Evolutionary conservation across 2,888 invertebrate genomes (phyloP), one percentile per base, ranked within the genome.

Genomic region (Synergus laeviventris): DNA sequence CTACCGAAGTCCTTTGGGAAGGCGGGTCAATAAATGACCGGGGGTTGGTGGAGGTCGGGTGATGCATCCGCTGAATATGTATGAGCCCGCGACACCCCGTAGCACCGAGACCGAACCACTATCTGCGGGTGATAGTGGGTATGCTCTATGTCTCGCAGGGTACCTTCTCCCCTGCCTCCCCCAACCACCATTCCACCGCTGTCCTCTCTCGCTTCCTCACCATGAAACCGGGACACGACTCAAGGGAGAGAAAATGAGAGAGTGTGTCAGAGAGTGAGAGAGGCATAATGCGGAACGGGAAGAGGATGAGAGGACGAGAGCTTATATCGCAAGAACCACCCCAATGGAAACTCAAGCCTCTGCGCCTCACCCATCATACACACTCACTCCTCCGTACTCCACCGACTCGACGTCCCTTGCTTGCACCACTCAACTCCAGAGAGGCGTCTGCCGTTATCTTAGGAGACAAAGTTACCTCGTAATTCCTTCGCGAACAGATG

Each of bases 1-100:
- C 74, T 73, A 79, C 78, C 83, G 77, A 85, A 82, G 84, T 83
- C 84, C 84, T 85, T 80, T 78, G 84, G 84, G 84, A 85, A 83
- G 83, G 76, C 81, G 78, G 85, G 86, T 87, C 88, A 88, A 88
- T 90, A 91, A 88, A 88, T 88, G 87, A 86, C 85, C 89, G 84
- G 86, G 86, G 85, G 82, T 79, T 84, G 81, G 84, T 83, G 85
- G 86, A 84, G 85, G 85, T 86, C 85, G 89, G 89, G 86, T 92
- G 93, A 92, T 93, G 93, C 93, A 93, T 92, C 91, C 91, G 90
- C 91, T 94, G 93, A 93, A 93, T 94, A 94, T 94, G 93, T 92
- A 94, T 93, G 93, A 93, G 92, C 91, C 89, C 88, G 89, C 89
- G 90, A 91, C 91, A 90, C 89, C 89, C 90, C 89, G 88, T 86